Conservation (phyloP, 2,888 invertebrate genomes). For the Noctua janthina region DNA sequence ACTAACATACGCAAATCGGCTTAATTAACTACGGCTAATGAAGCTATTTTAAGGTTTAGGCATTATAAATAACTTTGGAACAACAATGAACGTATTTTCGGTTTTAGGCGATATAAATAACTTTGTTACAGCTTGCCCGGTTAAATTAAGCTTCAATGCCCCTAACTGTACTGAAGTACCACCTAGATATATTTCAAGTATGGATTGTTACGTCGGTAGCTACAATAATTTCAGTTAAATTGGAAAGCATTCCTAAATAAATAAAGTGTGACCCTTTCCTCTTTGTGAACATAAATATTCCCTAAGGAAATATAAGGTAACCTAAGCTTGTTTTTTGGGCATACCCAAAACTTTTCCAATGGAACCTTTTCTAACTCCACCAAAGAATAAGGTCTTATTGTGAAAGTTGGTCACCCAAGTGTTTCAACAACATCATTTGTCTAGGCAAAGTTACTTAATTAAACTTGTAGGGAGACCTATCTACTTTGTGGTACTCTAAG, state of each 20-base stretch:
- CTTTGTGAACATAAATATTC: background rate
- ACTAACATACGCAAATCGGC: background rate
- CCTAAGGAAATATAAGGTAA: conserved; percentile 1
- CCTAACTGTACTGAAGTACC: background rate
- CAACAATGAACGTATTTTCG: conserved; percentile 14
- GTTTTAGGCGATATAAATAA: conserved; percentile 3
- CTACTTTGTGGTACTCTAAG: background rate
- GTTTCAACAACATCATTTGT: conserved; percentile 39
- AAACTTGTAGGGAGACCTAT: conserved; percentile 27
- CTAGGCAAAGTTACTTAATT: conserved; percentile 49
- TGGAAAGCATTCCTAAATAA: background rate
- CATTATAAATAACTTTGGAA: conserved; percentile 6
- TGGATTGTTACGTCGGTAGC: background rate
- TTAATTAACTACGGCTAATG: background rate
- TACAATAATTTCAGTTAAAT: background rate
- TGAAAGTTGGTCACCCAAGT: conserved; percentile 39
- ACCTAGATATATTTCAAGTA: background rate
- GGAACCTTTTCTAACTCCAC: conserved; percentile 23
- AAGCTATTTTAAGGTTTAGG: conserved; percentile 4
- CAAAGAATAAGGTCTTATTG: conserved; percentile 43
- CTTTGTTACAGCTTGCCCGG: background rate
- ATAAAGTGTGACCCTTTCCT: background rate
- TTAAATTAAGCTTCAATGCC: conserved; percentile 4
- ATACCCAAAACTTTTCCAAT: conserved; percentile 37
- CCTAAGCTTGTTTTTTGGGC: conserved; percentile 28